Base-by-base conservation (phyloP, 2,797 vertebrate species). In the Microchirus variegatus region DNA sequence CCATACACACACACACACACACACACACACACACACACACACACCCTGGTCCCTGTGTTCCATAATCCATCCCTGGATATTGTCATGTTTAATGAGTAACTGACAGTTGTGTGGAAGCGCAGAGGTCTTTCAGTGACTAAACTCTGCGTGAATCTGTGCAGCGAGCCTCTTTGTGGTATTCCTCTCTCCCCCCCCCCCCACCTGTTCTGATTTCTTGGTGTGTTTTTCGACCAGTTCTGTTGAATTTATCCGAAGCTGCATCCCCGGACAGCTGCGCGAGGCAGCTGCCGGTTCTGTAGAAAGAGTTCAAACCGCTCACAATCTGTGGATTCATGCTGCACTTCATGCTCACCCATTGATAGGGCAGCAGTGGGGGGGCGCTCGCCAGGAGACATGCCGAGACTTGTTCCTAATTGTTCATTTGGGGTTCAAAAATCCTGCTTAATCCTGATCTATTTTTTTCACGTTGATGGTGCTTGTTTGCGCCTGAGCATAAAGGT, bases 261-360 rank as follows among this genome's bases (percentile, higher is more conserved):
- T 77, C 78, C 61, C 26, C 50, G 47, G 80, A 84, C 87, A 91
- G 88, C 88, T 89, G 89, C 84, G 62, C 11, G 4, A 38, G 61
- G 85, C 88, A 90, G 87, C 90, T 90, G 88, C 82, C 68, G 81
- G 47, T 76, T 76, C 54, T 43, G 51, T 17, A 81, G 64, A 82
- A 76, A 71, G 58, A 63, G 58, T 60, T 26, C 67, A 67, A 81
- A 63, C 70, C 76, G 82, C 59, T 53, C 73, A 78, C 83, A 89
- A 69, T 76, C 78, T 75, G 77, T 75, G 58, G 65, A 74, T 81
- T 83, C 81, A 78, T 75, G 75, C 74, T 62, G 71, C 60, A 78
- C 77, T 63, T 73, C 65, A 67, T 73, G 70, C 56, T 78, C 74
- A 63, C 68, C 68, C 74, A 60, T 64, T 71, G 63, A 78, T 66